These are phyloP conservation scores for Neosalanx taihuensis DNA, from an alignment of 2,797 vertebrate genomes.

Conservation along the genomic window DNA sequence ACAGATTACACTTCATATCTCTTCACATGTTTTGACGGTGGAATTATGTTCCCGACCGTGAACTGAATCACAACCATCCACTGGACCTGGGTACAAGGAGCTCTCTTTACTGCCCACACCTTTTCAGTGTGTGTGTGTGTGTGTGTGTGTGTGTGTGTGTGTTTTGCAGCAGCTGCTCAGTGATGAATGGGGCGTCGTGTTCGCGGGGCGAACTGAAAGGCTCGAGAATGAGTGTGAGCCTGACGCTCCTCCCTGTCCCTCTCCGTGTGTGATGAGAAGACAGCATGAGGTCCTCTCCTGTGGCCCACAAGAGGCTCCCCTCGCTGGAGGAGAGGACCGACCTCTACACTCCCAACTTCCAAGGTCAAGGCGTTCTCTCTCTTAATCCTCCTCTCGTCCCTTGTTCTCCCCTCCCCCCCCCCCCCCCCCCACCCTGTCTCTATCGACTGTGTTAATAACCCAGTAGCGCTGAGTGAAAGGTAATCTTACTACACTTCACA, in stretches of 20 bases:
- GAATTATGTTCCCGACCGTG: constrained; percentile 5
- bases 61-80: constrained; percentile 20
- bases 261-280: constrained; percentile 1
- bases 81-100: constrained; percentile 10
- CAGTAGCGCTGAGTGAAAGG: constrained; percentile 20
- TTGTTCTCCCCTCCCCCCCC: neutral
- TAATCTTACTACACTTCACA: constrained; percentile 10
- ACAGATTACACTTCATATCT: neutral
- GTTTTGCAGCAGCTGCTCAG: constrained; percentile 17
- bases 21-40: constrained; percentile 6
- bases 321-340: constrained; percentile 23
- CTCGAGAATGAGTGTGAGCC: constrained; percentile 33
- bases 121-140: constrained; percentile 5
- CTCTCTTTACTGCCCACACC: constrained; percentile 25
- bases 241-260: constrained; percentile 2
- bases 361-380: constrained; percentile 36
- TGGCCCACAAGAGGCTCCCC: constrained; percentile 32
- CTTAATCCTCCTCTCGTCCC: neutral
- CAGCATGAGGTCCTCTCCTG: neutral
- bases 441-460: constrained; percentile 16
- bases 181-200: constrained; percentile 15
- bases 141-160: constrained; percentile 3
- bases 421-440: neutral
- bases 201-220: constrained; percentile 11
- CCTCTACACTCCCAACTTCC: constrained; percentile 13